Conservation (phyloP, 2,888 invertebrate species). For the Pammene aurita region DNA sequence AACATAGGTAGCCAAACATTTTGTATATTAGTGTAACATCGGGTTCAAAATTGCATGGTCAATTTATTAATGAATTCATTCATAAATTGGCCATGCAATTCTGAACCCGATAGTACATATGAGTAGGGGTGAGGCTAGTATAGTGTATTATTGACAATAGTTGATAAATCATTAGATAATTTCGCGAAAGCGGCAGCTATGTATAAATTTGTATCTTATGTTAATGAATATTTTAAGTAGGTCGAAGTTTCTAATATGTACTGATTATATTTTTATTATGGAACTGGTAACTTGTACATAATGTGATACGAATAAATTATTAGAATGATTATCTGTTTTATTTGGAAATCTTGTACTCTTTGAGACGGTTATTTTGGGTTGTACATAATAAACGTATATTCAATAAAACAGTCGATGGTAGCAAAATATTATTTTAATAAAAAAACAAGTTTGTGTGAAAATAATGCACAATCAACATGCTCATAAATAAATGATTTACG, state of each 20-base stretch:
- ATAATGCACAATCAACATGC: conserved; percentile 18
- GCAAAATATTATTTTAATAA: conserved; percentile 37
- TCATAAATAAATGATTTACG: conserved; percentile 16
- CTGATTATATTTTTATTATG: conserved; percentile 63
- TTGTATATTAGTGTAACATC: no score
- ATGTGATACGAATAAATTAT: conserved; percentile 65
- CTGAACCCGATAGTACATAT: no score
- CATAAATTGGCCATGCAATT: no score
- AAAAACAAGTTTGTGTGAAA: conserved; percentile 25
- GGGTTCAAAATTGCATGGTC: no score
- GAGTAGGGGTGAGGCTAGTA: no score
- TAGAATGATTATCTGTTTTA: conserved; percentile 33
- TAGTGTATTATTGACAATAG: neutral
- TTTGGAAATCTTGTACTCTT: neutral
- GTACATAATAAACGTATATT: neutral
- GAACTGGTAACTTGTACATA: conserved; percentile 75
- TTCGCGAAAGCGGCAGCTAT: conserved; percentile 35
- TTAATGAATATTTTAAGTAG: conserved; percentile 49
- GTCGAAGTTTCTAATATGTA: conserved; percentile 51
- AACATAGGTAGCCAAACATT: no score
- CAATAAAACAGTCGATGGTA: conserved; percentile 24
- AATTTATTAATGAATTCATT: no score
- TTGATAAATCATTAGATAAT: neutral
- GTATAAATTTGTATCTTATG: conserved; percentile 49
- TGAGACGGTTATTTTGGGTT: no score